Evolutionary conservation across 1,140 invertebrate genomes (phyloP), one percentile per base, ranked within the genome.

Genomic region (Ptiloglossa arizonensis): DNA sequence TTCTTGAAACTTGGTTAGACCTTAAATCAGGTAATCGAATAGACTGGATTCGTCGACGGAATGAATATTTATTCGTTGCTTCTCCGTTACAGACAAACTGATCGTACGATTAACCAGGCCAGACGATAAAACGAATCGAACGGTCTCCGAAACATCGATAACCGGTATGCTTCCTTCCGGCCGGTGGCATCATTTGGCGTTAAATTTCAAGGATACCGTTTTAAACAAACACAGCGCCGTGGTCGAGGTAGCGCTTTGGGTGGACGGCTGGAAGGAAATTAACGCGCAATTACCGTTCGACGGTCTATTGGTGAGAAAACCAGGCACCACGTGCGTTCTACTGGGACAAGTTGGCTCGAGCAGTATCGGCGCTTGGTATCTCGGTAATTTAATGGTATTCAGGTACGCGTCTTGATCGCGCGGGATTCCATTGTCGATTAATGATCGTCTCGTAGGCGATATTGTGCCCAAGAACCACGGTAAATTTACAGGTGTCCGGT

Each of bases 141-240:
- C 93, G 4, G 89, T 95, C 32, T 93, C 93, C 24, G 93, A 94
- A 83, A 93, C 93, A 32, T 93, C 93, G 5, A 90, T 94, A 22
- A 93, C 89, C 56, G 92, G 91, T 19, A 89, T 92, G 52, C 77
- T 95, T 44, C 89, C 93, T 22, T 89, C 92, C 3, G 91, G 92
- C 48, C 87, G 90, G 9, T 95, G 95, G 95, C 93, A 93, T 81
- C 94, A 95, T 86, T 86, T 96, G 48, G 94, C 94, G 29, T 86
- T 95, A 27, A 95, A 95, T 88, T 93, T 95, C 32, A 92, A 93
- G 82, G 94, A 95, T 81, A 93, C 91, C 0, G 90, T 95, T 48
- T 91, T 92, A 6, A 92, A 93, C 73, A 93, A 94, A 77, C 92
- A 93, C 11, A 94, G 93, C 70, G 94, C 95, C 67, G 93, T 93